Percentiles rank a stretch among this genome's conserved stretches.
phyloP scores from a whole-genome alignment of 2,113 vertebrate species.

The Hepsetus odoe region DNA sequence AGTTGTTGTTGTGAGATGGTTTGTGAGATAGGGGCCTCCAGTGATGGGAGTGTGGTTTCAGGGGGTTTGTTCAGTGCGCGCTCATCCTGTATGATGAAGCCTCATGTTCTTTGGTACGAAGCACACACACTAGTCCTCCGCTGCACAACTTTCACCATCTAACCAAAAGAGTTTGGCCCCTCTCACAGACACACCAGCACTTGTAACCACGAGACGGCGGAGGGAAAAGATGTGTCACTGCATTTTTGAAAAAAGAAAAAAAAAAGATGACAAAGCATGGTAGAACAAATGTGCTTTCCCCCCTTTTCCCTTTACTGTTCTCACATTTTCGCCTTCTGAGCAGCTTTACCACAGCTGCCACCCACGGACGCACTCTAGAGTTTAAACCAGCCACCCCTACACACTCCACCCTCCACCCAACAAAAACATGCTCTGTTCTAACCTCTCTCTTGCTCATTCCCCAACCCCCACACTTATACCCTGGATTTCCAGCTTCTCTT shows the following conservation, averaged over 20 bases:
- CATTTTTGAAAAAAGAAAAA: constrained; percentile 19
- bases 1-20: constrained; percentile 62
- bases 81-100: constrained; percentile 38
- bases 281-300: constrained; percentile 14
- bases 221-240: constrained; percentile 35
- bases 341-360: constrained; percentile 58
- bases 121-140: background rate
- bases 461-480: constrained; percentile 1
- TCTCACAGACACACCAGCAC: background rate
- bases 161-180: background rate
- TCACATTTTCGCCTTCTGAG: constrained; percentile 30
- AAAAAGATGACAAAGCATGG: constrained; percentile 45
- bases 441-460: background rate
- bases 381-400: constrained; percentile 18
- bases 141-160: background rate
- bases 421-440: constrained; percentile 9
- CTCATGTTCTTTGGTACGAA: background rate
- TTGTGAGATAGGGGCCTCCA: constrained; percentile 55
- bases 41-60: constrained; percentile 57
- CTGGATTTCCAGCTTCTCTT: constrained; percentile 26
- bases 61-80: constrained; percentile 30
- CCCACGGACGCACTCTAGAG: constrained; percentile 59
- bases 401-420: constrained; percentile 19
- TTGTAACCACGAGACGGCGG: background rate
- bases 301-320: constrained; percentile 27